Base-by-base conservation (phyloP, 1,140 invertebrate genomes). In the Leptinotarsa defecta region DNA sequence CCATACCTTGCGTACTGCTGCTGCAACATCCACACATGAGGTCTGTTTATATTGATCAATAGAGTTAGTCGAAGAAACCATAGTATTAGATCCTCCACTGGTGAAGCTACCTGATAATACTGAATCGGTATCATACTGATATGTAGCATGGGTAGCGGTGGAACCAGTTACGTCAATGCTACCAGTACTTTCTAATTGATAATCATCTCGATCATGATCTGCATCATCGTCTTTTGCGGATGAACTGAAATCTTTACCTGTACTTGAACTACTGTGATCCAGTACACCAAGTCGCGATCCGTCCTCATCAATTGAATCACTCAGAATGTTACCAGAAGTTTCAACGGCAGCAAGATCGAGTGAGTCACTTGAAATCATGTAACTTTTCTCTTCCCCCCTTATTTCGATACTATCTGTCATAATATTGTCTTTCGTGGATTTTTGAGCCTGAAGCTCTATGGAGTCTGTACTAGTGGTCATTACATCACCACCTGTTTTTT, bases 41-140 rank as follows among this genome's bases (percentile, higher is more conserved):
- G 68, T 19, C 6, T 76, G 64, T 13, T 71, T 65, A 6, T 57
- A 76, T 8, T 89, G 88, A 75, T 91, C 91, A 76, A 92, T 82
- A 20, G 90, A 91, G 80, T 93, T 92, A 71, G 91, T 89, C 17
- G 91, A 92, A 1, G 91, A 92, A 3, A 93, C 89, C 91, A 93
- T 91, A 15, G 92, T 93, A 81, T 91, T 92, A 65, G 91, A 92
- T 75, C 91, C 92, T 80, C 90, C 91, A 85, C 93, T 94, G 43
- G 93, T 94, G 61, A 94, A 89, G 85, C 93, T 94, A 19, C 92
- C 92, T 4, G 93, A 94, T 91, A 94, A 94, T 20, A 93, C 89
- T 0, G 93, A 94, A 81, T 94, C 93, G 1, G 91, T 92, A 84
- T 94, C 93, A 81, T 92, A 93, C 80, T 94, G 93, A 81, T 93